phyloP scores from a whole-genome alignment of 2,797 vertebrate species.

The Adelosebastes latens region DNA sequence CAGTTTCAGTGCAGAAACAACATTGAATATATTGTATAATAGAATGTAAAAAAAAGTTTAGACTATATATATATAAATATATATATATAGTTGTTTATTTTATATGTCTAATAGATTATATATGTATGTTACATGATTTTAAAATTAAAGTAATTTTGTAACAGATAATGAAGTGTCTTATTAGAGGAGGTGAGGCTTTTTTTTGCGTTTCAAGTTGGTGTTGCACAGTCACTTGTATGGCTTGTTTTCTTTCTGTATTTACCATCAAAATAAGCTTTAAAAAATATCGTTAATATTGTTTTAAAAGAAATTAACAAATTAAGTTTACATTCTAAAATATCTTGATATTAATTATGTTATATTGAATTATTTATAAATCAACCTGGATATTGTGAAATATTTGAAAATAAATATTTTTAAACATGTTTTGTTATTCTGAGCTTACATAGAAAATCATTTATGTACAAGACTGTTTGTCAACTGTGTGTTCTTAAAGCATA shows the following conservation, averaged over 20 bases:
- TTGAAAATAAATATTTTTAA: conserved; percentile 83
- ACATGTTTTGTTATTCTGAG: conserved; percentile 50
- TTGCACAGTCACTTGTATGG: conserved; percentile 81
- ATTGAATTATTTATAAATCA: conserved; percentile 79
- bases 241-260: conserved; percentile 78
- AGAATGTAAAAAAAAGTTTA: conserved; percentile 78
- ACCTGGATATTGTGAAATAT: conserved; percentile 79
- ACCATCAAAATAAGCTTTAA: conserved; percentile 84
- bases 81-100: conserved; percentile 83
- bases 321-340: conserved; percentile 81
- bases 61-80: conserved; percentile 32
- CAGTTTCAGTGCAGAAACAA: conserved; percentile 77
- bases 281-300: conserved; percentile 81
- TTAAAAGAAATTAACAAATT: conserved; percentile 78
- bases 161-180: conserved; percentile 88
- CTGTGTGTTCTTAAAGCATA: not conserved
- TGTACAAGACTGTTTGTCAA: not conserved
- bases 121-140: conserved; percentile 82
- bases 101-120: conserved; percentile 83
- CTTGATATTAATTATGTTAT: conserved; percentile 75
- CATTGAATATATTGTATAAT: conserved; percentile 81
- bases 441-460: not conserved
- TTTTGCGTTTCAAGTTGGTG: conserved; percentile 74
- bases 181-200: conserved; percentile 70
- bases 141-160: conserved; percentile 87